Evolutionary conservation across 2,888 invertebrate genomes (phyloP).

Genomic region (Resseliella maxima): DNA sequence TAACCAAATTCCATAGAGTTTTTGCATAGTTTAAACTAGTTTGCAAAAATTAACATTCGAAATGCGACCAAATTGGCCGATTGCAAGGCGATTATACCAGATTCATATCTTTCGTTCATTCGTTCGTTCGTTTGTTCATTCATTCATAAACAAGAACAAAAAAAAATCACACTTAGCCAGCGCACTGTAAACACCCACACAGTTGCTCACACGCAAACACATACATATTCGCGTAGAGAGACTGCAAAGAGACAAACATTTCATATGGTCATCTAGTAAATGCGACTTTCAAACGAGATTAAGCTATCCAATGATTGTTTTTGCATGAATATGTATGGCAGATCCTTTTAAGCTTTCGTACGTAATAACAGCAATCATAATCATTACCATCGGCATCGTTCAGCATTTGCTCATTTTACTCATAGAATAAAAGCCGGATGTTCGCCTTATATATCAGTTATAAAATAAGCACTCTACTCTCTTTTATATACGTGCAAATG

Average conservation of each 20-base stretch:
- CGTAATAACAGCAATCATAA: constrained; percentile 44
- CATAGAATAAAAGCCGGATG: not conserved
- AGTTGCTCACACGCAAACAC: not conserved
- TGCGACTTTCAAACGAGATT: constrained; percentile 21
- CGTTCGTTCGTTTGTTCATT: no score
- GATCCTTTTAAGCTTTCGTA: constrained; percentile 33
- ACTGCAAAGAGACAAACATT: not conserved
- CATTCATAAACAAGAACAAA: no score
- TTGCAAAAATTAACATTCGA: constrained; percentile 30
- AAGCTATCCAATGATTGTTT: constrained; percentile 35
- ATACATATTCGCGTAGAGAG: not conserved
- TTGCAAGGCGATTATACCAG: constrained; percentile 20
- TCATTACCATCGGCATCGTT: constrained; percentile 36
- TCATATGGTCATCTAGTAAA: constrained; percentile 7
- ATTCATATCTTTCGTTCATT: not conserved
- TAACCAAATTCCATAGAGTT: not conserved
- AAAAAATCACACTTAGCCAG: no score
- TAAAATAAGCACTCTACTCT: constrained; percentile 2
- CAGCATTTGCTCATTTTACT: not conserved
- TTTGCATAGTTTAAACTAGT: not conserved
- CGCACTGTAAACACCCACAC: no score
- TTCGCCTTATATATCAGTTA: not conserved
- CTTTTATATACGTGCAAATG: constrained; percentile 25
- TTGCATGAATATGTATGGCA: constrained; percentile 32
- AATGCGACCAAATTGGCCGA: constrained; percentile 50